Evolutionary conservation across 2,113 vertebrate genomes (phyloP), one percentile per base, ranked within the genome.

Genomic region (Epinephelus lanceolatus): DNA sequence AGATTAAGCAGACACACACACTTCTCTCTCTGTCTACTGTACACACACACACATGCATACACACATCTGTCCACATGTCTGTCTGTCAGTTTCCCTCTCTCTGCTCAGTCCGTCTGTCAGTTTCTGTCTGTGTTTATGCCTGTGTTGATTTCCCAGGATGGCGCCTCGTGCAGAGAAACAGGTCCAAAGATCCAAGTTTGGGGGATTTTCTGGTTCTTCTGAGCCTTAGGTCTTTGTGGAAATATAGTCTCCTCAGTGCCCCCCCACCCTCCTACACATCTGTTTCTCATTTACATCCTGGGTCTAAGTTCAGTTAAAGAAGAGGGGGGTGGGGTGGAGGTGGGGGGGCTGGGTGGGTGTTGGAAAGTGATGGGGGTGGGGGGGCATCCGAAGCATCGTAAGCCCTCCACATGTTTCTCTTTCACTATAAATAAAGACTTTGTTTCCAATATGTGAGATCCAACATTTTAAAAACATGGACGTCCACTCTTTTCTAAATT

Each of bases 271-370:
- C 82, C 71, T 40, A 79, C 84, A 92, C 92, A 94, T 93, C 86
- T 93, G 92, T 78, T 93, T 91, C 88, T 92, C 78, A 89, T 94
- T 94, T 89, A 78, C 86, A 91, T 89, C 75, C 78, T 59, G 57
- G 86, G 73, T 90, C 76, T 86, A 84, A 86, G 90, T 81, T 92
- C 83, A 82, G 60, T 65, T 37, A n/a, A 70, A 80, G 73, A 53
- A 45, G 40, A 12, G 42, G 42, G 33, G 33, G 33, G 42, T 45
- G 19, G 17, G 60, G 49, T 9, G 59, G 56, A 42, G 27, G n/a
- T 18, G 63, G 15, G 52, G 81, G n/a, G 45, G 51, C 18, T 47
- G 19, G 62, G 56, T 27, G 60, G 77, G 53, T 33, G 75, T 65
- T 70, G 82, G 70, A 55, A 40, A 60, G 18, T 6, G 33, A n/a